phyloP scores from a whole-genome alignment of 2,113 vertebrate genomes.

The Rissa tridactyla region DNA sequence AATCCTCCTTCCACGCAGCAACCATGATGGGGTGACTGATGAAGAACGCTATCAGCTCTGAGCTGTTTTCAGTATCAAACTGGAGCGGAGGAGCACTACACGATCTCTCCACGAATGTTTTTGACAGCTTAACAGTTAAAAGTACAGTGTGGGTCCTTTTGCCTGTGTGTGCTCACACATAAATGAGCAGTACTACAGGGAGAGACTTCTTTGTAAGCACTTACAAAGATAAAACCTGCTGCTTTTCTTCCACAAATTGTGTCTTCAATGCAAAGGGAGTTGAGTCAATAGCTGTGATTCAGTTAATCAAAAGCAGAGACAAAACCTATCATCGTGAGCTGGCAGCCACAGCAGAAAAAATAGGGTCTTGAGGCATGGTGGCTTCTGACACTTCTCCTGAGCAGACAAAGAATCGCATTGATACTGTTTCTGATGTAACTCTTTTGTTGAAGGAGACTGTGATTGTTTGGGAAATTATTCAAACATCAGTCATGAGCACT shows the following conservation, averaged over 20 bases:
- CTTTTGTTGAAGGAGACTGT: background rate
- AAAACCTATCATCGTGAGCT: background rate
- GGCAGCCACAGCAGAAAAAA: background rate
- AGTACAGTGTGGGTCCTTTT: background rate
- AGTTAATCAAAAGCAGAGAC: background rate
- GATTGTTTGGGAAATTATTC: background rate
- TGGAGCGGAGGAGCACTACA: background rate
- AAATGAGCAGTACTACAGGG: background rate
- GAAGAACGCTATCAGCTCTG: slow-evolving; percentile 40
- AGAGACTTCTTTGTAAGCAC: background rate
- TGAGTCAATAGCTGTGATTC: background rate
- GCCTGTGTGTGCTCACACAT: background rate
- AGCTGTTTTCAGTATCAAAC: slow-evolving; percentile 35
- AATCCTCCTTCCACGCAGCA: slow-evolving; percentile 43
- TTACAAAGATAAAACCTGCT: background rate
- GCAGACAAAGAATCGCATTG: background rate
- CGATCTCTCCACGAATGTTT: background rate
- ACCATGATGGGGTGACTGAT: slow-evolving; percentile 51
- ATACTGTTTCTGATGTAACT: background rate
- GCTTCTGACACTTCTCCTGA: background rate
- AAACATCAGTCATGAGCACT: background rate
- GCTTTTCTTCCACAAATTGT: background rate
- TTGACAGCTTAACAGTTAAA: background rate
- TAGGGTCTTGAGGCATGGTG: background rate
- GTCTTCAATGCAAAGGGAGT: background rate